Evolutionary conservation across 2,797 vertebrate species (phyloP), one percentile per base, ranked within the genome.

Genomic region (Malurus leucopterus): DNA sequence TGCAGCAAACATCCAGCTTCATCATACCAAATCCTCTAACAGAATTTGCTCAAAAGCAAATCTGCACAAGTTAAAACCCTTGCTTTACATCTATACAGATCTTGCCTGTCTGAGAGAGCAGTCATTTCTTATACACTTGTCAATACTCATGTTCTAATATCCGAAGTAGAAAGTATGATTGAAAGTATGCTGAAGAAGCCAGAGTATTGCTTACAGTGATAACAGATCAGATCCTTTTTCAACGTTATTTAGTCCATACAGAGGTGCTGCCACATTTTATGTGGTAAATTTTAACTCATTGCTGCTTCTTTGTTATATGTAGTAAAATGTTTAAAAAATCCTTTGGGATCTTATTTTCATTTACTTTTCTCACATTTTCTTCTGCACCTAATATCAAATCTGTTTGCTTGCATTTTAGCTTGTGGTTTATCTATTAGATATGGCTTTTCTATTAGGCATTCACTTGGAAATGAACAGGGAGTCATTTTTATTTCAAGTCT

Each of bases 401-500:
- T 80, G 21, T 67, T 65, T 67, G 51, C 40, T 87, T 85, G 54
- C 38, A 40, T 87, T 93, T 77, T 81, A 78, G 73, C 15, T 73
- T 34, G 36, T 49, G 49, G 41, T 81, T 89, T 1, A 0, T 75
- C 51, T 84, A 17, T 75, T 63, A 77, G 50, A 71, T 63, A 21
- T 4, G 2, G 62, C 65, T 85, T 54, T 92, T 86, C 87, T 91
- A 38, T 71, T 51, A 84, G 59, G 73, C 51, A 70, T 87, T 85
- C 82, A 62, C 67, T 74, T 91, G 65, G 73, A 92, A 92, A 85
- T 44, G 15, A 87, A 53, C 43, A 55, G 59, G 41, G 70, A 89
- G 81, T 92, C 8, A 67, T 83, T 87, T 92, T 92, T 83, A 46
- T 87, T 89, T 89, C 58, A 80, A 77, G 51, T 63, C 65, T 89